These are phyloP conservation scores for Actinostola sp. DNA, from an alignment of 92 coral and sea anemone species.

Conservation along the genomic window DNA sequence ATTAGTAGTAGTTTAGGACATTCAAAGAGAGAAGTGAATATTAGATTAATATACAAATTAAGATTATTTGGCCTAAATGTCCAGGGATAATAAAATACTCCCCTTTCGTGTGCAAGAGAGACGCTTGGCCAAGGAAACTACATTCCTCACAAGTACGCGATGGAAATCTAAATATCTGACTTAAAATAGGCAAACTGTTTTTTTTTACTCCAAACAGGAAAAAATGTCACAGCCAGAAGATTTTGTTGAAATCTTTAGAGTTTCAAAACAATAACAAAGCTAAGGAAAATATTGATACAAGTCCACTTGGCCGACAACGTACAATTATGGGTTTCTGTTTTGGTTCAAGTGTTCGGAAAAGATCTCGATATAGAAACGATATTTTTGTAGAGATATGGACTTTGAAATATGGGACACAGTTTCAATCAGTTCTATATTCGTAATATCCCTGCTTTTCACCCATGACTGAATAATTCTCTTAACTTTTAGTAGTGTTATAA, in stretches of 20 bases:
- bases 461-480: too few relatives aligned
- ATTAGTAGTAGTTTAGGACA: conserved; percentile 52
- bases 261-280: conserved; percentile 22
- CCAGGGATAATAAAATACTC: conserved; percentile 58
- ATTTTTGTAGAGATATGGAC: too few relatives aligned
- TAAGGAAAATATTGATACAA: conserved; percentile 48
- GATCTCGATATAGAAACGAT: not conserved
- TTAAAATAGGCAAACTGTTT: not conserved
- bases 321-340: conserved; percentile 3
- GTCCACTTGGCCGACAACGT: conserved; percentile 3
- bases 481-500: not conserved
- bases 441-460: too few relatives aligned
- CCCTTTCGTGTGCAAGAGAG: not conserved
- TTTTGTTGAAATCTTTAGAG: conserved; percentile 31
- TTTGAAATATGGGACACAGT: not conserved
- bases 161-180: not conserved
- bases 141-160: not conserved
- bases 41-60: conserved; percentile 72
- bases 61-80: conserved; percentile 82
- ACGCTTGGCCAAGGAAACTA: not conserved
- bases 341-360: not conserved
- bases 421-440: too few relatives aligned
- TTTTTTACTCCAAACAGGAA: not conserved
- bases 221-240: not conserved
- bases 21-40: conserved; percentile 55